These are phyloP conservation scores for Acanthosepion esculentum DNA, from an alignment of 2,888 invertebrate genomes.

Conservation along the genomic window DNA sequence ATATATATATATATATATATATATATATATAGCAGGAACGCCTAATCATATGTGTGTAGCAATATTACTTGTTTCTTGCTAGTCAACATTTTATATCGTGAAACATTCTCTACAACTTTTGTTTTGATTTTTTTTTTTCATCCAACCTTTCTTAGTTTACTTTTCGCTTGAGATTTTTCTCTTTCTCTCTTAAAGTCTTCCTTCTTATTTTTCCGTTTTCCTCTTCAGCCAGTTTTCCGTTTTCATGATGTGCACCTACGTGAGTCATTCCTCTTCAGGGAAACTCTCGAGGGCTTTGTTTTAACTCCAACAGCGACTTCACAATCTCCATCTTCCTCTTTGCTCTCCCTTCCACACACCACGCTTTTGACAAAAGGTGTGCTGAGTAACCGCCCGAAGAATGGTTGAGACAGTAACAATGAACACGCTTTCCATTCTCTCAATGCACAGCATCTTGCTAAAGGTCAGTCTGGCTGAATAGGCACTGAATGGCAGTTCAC, in stretches of 20 bases:
- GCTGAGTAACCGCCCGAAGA: constrained; percentile 10
- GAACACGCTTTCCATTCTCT: background rate
- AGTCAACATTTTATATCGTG: too few relatives aligned
- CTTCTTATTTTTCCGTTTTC: background rate
- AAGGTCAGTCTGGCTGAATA: constrained; percentile 11
- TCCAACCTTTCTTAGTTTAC: background rate
- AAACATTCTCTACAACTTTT: background rate
- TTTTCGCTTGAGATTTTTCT: background rate
- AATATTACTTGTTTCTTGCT: too few relatives aligned
- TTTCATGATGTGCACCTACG: too few relatives aligned
- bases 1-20: too few relatives aligned
- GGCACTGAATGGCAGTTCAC: background rate
- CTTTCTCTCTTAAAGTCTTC: background rate
- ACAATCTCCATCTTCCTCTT: background rate
- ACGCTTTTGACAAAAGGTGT: background rate
- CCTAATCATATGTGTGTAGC: too few relatives aligned
- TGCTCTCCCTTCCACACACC: background rate
- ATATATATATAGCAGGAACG: too few relatives aligned
- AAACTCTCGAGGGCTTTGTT: too few relatives aligned
- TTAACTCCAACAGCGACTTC: background rate
- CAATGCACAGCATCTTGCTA: background rate
- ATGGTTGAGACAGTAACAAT: background rate
- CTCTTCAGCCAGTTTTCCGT: too few relatives aligned
- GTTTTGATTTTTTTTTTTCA: background rate
- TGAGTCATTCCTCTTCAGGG: too few relatives aligned